Base-by-base conservation (phyloP, 2,113 vertebrate species). In the Cichladusa arquata region DNA sequence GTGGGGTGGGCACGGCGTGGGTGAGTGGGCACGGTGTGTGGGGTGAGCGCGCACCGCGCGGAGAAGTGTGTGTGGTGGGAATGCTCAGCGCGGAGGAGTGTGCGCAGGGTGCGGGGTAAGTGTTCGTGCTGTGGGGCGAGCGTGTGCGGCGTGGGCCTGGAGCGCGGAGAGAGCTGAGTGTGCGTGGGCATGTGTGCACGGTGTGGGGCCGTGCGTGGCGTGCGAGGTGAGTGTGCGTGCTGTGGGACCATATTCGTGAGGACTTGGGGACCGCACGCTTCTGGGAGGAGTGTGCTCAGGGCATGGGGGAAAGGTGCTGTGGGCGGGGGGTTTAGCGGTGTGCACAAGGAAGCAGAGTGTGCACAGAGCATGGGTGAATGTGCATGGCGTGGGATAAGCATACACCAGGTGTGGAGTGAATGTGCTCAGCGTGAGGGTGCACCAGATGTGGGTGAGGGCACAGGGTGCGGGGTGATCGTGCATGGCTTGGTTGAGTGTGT, bases 221-320 rank as follows among this genome's bases (percentile, higher is more conserved):
- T 7, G 51, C 10, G 42, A n/a, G 33, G 8, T 9, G 77, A 40
- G 61, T 2, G 70, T 36, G 60, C 6, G 0, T 5, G 51, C 17
- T 3, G 22, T 16, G 74, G 13, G 14, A 28, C 14, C 22, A 0
- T 17, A 2, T 5, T 40, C 15, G 1, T 8, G 62, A 48, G n/a
- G 34, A 36, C 20, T 3, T 15, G 11, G 12, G 38, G 7, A 31
- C 44, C 4, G 16, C 3, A 9, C 7, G 3, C 53, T 34, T 45
- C 16, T 13, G 47, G 28, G 20, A 18, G 10, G 13, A 60, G 50
- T 13, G 40, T 9, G 56, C 56, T 9, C 19, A 15, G 51, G 45
- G 64, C 69, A 7, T 2, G 33, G n/a, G 47, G 22, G 20, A n/a
- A 40, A 33, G 62, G 53, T 28, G 38, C 56, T 61, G 24, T 12